These are phyloP conservation scores for Trichechus manatus DNA, from an alignment of 2,113 vertebrate genomes.

Conservation along the genomic window DNA sequence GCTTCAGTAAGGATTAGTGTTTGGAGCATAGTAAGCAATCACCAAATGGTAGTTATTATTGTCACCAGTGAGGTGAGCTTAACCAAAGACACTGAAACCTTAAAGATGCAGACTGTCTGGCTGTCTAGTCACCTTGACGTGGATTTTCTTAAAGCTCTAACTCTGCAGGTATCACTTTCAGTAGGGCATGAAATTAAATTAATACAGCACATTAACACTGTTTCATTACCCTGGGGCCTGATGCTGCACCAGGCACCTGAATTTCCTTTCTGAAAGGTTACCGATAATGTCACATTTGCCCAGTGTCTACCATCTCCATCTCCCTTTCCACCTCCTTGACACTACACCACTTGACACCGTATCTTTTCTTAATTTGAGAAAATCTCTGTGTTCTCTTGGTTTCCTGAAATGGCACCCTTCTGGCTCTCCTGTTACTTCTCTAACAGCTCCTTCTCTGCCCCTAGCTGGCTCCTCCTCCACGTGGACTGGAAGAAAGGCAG, in stretches of 20 bases:
- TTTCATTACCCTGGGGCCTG: background rate
- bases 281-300: background rate
- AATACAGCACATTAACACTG: background rate
- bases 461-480: background rate
- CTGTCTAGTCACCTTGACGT: background rate
- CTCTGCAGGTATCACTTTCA: background rate
- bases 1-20: background rate
- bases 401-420: background rate
- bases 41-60: background rate
- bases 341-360: background rate
- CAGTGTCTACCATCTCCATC: background rate
- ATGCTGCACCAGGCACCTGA: background rate
- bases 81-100: background rate
- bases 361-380: conserved; percentile 1
- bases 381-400: background rate
- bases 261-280: background rate
- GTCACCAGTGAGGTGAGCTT: background rate
- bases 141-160: background rate
- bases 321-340: background rate
- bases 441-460: background rate
- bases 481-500: background rate
- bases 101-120: background rate
- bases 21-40: background rate
- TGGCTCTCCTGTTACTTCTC: background rate
- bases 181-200: background rate